Conservation (phyloP, 2,113 vertebrate species). For the Balaenoptera acutorostrata region DNA sequence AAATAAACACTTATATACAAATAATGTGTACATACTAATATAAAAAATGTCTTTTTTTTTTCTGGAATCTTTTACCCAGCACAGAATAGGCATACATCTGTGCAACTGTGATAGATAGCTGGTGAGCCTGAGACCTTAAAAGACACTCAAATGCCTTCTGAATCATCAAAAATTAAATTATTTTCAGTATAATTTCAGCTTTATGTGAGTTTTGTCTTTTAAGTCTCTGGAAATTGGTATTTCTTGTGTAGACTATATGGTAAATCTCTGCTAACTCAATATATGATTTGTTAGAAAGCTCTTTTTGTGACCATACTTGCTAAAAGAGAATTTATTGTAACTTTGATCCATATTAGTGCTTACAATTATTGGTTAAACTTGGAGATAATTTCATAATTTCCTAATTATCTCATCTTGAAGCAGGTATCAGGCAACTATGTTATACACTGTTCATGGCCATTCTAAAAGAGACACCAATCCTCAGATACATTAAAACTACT, state of each 20-base stretch:
- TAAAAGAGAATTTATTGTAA: neutral
- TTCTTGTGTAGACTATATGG: neutral
- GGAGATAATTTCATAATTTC: neutral
- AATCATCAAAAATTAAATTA: neutral
- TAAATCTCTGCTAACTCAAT: neutral
- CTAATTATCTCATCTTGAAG: neutral
- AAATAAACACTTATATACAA: neutral
- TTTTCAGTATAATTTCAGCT: neutral
- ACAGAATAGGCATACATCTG: neutral
- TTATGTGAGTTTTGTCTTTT: neutral
- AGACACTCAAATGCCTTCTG: neutral
- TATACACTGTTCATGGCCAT: neutral
- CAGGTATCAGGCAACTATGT: neutral
- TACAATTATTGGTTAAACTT: neutral
- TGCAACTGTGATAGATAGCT: neutral
- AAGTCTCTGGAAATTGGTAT: neutral
- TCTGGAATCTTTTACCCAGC: neutral
- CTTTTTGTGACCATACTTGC: neutral
- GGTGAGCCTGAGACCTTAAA: neutral
- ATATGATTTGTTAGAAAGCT: neutral
- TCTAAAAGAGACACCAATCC: neutral
- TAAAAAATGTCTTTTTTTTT: neutral
- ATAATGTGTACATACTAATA: neutral
- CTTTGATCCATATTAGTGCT: neutral
- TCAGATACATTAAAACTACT: neutral